Percentiles rank a stretch among this genome's conserved stretches.
Evolutionary conservation across 2,113 vertebrate genomes (phyloP).

Genomic region (Pollachius pollachius): DNA sequence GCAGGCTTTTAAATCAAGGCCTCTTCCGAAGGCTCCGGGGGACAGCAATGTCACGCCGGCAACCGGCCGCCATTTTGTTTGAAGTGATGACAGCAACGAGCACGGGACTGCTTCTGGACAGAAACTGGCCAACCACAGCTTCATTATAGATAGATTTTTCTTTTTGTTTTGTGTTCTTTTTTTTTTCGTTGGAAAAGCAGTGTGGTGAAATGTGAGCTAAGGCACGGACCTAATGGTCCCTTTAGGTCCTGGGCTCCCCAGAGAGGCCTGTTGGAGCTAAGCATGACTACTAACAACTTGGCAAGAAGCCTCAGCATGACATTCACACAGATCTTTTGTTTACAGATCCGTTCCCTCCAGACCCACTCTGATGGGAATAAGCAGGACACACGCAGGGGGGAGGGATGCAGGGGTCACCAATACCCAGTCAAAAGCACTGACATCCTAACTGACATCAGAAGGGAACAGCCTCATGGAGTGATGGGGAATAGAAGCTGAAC

Average conservation of each 20-base stretch:
- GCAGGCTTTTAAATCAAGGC: constrained; percentile 48
- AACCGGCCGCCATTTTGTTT: constrained; percentile 45
- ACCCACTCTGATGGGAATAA: no score
- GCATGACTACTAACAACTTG: no score
- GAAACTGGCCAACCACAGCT: constrained; percentile 18
- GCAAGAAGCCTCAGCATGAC: no score
- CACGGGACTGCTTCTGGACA: constrained; percentile 14
- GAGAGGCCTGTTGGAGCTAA: not conserved
- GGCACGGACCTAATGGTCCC: not conserved
- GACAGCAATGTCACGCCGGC: constrained; percentile 20
- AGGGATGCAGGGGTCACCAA: no score
- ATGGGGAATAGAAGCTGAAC: no score
- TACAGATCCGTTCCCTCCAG: no score
- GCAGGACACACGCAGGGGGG: no score
- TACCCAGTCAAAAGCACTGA: no score
- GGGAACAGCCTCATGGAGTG: no score
- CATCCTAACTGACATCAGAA: no score
- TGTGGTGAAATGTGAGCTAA: constrained; percentile 29
- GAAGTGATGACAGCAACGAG: not conserved
- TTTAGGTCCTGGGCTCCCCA: not conserved
- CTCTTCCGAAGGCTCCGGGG: constrained; percentile 29
- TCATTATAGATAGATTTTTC: not conserved
- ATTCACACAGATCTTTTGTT: no score
- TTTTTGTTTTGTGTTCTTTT: not conserved
- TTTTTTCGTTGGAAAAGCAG: constrained; percentile 4